These are phyloP conservation scores for Empidonax alnorum DNA, from an alignment of 2,113 vertebrate genomes.

Conservation along the genomic window DNA sequence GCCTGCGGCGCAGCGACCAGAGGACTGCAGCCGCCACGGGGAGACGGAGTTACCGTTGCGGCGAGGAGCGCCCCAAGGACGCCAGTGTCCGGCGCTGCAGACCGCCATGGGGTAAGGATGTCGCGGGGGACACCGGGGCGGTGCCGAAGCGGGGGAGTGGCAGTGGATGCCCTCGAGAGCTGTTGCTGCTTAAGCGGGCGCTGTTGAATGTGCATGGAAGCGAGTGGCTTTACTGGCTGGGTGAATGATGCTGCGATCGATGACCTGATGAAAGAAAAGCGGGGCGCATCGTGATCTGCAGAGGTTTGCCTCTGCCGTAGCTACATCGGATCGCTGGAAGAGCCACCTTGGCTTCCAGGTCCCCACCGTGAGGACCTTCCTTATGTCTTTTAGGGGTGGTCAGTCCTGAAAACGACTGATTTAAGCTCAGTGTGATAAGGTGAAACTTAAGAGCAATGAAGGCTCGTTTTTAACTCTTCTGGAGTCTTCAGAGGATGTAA, in stretches of 20 bases:
- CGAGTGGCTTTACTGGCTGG: neutral
- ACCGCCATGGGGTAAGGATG: constrained; percentile 76
- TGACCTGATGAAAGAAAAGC: neutral
- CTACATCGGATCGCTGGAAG: neutral
- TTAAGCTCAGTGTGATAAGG: neutral
- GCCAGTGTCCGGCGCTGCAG: neutral
- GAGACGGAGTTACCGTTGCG: neutral
- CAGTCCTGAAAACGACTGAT: neutral
- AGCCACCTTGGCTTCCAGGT: neutral
- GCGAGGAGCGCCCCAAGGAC: neutral
- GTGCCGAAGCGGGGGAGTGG: neutral
- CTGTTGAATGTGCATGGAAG: neutral
- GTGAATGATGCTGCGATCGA: neutral
- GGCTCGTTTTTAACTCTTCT: neutral
- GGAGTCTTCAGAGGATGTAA: neutral
- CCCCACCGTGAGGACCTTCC: neutral
- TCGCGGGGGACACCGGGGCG: neutral
- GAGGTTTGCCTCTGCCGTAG: neutral
- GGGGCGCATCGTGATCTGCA: neutral
- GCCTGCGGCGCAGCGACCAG: constrained; percentile 7
- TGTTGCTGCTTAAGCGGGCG: neutral
- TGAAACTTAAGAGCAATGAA: neutral
- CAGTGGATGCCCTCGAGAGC: neutral
- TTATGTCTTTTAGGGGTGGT: neutral
- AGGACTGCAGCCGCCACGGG: neutral